phyloP scores from a whole-genome alignment of 2,797 vertebrate species.

The Acanthurus tractus region DNA sequence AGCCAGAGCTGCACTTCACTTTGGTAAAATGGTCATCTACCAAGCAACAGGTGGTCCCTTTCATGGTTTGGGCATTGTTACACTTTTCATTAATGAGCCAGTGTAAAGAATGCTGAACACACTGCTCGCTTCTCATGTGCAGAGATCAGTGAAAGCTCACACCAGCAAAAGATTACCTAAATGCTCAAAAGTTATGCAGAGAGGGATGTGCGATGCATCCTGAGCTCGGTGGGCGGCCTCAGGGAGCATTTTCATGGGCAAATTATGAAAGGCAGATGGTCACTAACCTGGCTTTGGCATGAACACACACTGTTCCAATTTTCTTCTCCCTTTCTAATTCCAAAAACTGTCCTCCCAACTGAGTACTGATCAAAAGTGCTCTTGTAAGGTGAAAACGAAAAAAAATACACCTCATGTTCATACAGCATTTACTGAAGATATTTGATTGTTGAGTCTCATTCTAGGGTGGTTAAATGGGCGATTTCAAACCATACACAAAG shows the following conservation, averaged over 20 bases:
- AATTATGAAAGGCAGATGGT: neutral
- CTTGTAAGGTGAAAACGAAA: neutral
- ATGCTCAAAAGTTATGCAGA: neutral
- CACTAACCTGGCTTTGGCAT: neutral
- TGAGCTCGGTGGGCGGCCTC: neutral
- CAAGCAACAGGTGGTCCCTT: no score
- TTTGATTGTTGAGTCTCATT: no score
- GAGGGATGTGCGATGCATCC: neutral
- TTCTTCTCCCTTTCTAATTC: neutral
- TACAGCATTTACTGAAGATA: no score
- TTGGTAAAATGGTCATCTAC: neutral
- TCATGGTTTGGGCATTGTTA: neutral
- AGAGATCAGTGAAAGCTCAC: neutral
- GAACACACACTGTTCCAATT: neutral
- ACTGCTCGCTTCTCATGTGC: neutral
- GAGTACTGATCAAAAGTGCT: neutral
- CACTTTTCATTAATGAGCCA: neutral
- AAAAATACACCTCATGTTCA: neutral
- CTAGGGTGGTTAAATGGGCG: neutral
- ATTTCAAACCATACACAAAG: neutral
- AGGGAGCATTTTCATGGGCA: neutral
- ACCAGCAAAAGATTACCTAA: no score
- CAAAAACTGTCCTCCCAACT: neutral
- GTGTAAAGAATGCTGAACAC: neutral
- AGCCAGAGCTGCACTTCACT: neutral